Base-by-base conservation (phyloP, 2,888 invertebrate genomes). In the Gastrophysa polygoni region DNA sequence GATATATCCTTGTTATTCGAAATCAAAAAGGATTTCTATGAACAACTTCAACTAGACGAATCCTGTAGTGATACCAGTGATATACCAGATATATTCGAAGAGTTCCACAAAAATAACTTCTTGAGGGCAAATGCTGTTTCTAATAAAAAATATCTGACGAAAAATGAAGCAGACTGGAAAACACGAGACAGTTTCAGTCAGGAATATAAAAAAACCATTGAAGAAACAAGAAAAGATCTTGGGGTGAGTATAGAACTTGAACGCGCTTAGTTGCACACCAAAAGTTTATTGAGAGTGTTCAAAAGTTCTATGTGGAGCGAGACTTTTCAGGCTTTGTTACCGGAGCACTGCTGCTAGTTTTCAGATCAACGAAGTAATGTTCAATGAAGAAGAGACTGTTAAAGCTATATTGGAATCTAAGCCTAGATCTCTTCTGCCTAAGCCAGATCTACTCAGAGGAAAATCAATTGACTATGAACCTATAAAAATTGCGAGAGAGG, bases 101-200 rank as follows among this genome's bases (percentile, higher is more conserved):
- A 78, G 21, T 64, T 70, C 29, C 74, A 75, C 48, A 68, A 34
- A 57, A 65, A 73, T 8, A 74, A 72, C 49, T 74, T 73, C 50
- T 48, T 74, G 20, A 63, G 66, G 46, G 66, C 64, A 1, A 32
- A 59, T 6, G 68, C 71, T 10, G 69, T 63, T 6, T 63, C 68
- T 18, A 60, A 57, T 29, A 71, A 66, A 43, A 71, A 67, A 52
- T 70, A 71, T 44, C 61, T 76, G 38, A 68, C 70, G 1, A 78
- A 78, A 66, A 46, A 54, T 5, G 76, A 79, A 67, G 75, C 74
- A 1, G 75, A 78, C 61, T 58, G 66, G 57, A 67, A 68, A 58
- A 75, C 75, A 0, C 68, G 74, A 34, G 69, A 72, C 11, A 63
- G 66, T 32, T 80, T 80, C 61, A 77, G 77, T 1, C 69, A 73